Base-by-base conservation (phyloP, 53 echinoderm and acorn worm genomes). In the Apostichopus leukothele region DNA sequence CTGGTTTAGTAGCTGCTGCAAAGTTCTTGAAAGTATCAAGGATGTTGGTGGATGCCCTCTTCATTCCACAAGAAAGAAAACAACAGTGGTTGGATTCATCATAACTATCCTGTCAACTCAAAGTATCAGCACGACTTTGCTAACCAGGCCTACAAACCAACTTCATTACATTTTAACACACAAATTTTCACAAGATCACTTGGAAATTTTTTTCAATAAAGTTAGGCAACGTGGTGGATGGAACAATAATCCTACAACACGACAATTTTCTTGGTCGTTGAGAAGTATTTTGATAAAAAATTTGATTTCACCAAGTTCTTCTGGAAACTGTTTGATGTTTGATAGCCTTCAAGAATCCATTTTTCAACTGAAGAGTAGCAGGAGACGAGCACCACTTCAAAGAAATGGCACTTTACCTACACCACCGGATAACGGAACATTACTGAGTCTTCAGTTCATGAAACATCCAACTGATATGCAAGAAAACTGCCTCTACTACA, bases 21-120 rank as follows among this genome's bases (percentile, higher is more conserved):
- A 86, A 51, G 84, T 86, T 18, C n/a, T 92, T 71, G 81, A 74
- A 18, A 39, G 63, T 5, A 53, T 92, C 67, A 27, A 51, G 51
- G 89, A 86, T 51, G n/a, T 22, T 11, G 20, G 19, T 13, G 83
- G 88, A 63, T 66, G 63, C 50, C 9, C 50, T 16, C 61, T 90
- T 52, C 18, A 20, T 52, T 54, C 5, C 51, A 50, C 57, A 11
- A 86, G 81, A 19, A 86, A 77, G 51, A 92, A 87, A 75, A 89
- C 86, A 71, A 68, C 79, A 50, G 71, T 61, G 20, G 27, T 83
- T 52, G 78, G 51, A 18, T 78, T 78, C 52, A 78, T 90, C 21
- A 55, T 18, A 23, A 77, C 90, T 14, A 78, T 90, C 39, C 86
- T 74, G 21, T 90, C 90, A 51, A 75, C 83, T 52, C 20, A 7